Conservation (phyloP, 2,888 invertebrate genomes). For the Cantharis flavilabris region DNA sequence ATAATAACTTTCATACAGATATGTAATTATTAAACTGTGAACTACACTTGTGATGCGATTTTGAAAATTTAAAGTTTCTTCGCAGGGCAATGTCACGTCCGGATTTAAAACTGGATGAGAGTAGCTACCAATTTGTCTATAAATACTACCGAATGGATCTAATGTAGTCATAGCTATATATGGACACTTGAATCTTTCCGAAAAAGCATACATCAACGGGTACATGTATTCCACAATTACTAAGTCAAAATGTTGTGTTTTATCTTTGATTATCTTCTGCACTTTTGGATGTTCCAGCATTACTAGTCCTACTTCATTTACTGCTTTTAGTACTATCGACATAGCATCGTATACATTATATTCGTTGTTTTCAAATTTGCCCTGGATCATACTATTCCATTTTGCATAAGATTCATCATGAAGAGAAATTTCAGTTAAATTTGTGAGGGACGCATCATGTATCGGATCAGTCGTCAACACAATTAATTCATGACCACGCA, state of each 20-base stretch:
- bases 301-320: background rate
- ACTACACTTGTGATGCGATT: background rate
- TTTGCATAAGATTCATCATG: background rate
- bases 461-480: background rate
- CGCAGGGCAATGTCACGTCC: background rate
- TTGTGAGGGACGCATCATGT: background rate
- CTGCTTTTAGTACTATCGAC: background rate
- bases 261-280: background rate
- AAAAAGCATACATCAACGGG: background rate
- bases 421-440: background rate
- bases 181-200: background rate
- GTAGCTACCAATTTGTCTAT: background rate
- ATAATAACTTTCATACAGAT: background rate
- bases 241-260: background rate
- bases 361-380: background rate
- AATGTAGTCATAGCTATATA: background rate
- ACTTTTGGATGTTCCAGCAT: background rate
- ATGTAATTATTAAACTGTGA: background rate
- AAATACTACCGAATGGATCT: background rate
- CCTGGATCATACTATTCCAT: background rate
- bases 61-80: background rate
- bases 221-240: background rate
- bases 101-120: background rate
- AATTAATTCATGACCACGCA: conserved; percentile 8
- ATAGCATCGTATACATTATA: background rate